Evolutionary conservation across 2,113 vertebrate genomes (phyloP).

Genomic region (Mixornis gularis): DNA sequence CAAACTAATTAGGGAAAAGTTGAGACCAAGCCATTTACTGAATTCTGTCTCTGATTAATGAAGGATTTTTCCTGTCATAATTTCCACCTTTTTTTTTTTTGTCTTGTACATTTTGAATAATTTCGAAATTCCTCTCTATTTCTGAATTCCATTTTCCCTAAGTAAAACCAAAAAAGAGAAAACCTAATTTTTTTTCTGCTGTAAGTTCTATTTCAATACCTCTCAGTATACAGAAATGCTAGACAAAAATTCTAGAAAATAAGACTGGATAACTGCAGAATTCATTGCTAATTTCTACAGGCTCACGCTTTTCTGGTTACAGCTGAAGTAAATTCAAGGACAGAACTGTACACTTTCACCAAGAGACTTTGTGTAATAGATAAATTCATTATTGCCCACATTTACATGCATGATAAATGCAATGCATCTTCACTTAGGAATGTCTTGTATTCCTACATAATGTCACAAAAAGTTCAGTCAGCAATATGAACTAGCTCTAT

Average conservation of each 20-base stretch:
- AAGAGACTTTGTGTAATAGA: neutral
- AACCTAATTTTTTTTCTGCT: neutral
- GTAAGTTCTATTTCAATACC: neutral
- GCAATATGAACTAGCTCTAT: neutral
- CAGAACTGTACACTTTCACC: neutral
- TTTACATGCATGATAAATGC: neutral
- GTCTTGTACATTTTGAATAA: neutral
- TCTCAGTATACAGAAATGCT: neutral
- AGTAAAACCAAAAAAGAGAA: neutral
- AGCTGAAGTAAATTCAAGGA: neutral
- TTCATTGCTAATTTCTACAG: neutral
- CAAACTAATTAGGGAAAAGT: neutral
- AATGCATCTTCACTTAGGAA: neutral
- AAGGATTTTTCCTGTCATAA: neutral
- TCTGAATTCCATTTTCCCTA: neutral
- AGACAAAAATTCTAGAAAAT: neutral
- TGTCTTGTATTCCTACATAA: neutral
- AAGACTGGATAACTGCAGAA: neutral
- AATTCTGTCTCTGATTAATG: neutral
- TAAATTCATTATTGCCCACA: neutral
- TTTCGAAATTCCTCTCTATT: neutral
- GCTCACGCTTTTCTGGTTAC: neutral
- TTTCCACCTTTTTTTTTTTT: neutral
- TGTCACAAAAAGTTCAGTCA: neutral
- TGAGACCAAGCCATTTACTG: neutral